These are phyloP conservation scores for Andrena hattorfiana DNA, from an alignment of 2,888 invertebrate genomes.

Conservation along the genomic window DNA sequence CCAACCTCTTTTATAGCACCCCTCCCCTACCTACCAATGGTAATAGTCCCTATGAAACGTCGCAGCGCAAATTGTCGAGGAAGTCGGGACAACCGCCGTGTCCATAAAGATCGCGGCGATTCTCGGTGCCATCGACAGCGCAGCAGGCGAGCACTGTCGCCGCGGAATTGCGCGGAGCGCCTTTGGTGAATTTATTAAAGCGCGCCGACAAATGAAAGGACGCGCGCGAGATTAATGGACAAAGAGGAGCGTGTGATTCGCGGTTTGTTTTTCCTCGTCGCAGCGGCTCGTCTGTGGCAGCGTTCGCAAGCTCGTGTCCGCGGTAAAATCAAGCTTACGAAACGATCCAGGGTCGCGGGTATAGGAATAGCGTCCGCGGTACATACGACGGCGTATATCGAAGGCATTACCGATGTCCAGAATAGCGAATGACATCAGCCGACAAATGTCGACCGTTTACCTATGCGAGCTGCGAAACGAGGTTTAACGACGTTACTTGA, in stretches of 20 bases:
- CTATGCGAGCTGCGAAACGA: conserved; percentile 17
- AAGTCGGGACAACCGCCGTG: conserved; percentile 8
- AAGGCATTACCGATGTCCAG: conserved; percentile 64
- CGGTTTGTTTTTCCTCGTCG: conserved; percentile 28
- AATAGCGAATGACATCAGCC: conserved; percentile 78
- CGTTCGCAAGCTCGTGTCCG: conserved; percentile 13
- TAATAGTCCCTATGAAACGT: neutral
- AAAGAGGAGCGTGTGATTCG: conserved; percentile 21
- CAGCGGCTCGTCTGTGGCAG: neutral
- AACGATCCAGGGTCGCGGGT: conserved; percentile 70
- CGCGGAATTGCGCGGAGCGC: conserved; percentile 25
- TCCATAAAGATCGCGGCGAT: conserved; percentile 45
- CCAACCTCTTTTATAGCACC: no score
- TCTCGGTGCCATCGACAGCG: conserved; percentile 51
- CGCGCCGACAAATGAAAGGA: conserved; percentile 43
- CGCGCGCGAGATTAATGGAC: conserved; percentile 39
- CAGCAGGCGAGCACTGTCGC: neutral
- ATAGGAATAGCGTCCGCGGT: conserved; percentile 70
- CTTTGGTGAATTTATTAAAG: conserved; percentile 36
- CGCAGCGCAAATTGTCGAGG: conserved; percentile 1
- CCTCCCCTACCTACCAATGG: neutral
- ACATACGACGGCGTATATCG: conserved; percentile 57
- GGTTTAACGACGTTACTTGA: neutral
- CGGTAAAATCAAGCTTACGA: conserved; percentile 44
- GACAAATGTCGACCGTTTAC: conserved; percentile 42